Evolutionary conservation across 2,797 vertebrate genomes (phyloP).

Genomic region (Microctenopoma lineatum): DNA sequence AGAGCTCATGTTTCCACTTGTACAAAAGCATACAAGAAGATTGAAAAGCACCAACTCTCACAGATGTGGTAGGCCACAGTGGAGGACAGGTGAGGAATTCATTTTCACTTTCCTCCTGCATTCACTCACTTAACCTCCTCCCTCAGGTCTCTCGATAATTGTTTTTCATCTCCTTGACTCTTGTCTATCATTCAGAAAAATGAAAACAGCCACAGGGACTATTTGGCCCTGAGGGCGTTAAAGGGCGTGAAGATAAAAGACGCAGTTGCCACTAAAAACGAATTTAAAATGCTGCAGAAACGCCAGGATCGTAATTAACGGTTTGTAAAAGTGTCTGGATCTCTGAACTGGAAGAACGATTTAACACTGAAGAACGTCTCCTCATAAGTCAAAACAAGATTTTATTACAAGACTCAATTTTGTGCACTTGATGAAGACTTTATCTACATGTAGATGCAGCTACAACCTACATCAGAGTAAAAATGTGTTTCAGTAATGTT

Average conservation of each 20-base stretch:
- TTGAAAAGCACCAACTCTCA: slow-evolving; percentile 35
- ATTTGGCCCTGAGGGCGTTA: background rate
- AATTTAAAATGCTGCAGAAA: slow-evolving; percentile 15
- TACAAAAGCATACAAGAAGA: background rate
- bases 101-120: slow-evolving; percentile 15
- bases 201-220: background rate
- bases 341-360: slow-evolving; percentile 8
- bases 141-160: slow-evolving; percentile 11
- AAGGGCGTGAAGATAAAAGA: slow-evolving; percentile 30
- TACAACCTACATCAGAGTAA: background rate
- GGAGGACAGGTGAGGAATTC: slow-evolving; percentile 59
- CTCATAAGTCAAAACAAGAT: slow-evolving; percentile 18
- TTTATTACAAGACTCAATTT: background rate
- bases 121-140: slow-evolving; percentile 27
- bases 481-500: no score
- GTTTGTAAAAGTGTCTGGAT: slow-evolving; percentile 4
- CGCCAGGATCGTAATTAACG: slow-evolving; percentile 13
- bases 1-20: slow-evolving; percentile 8
- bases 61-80: slow-evolving; percentile 43
- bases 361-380: slow-evolving; percentile 1
- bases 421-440: background rate
- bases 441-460: no score
- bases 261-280: slow-evolving; percentile 4
- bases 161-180: slow-evolving; percentile 2
- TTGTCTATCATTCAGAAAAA: slow-evolving; percentile 14